phyloP scores from a whole-genome alignment of 1,140 invertebrate genomes.

The Mycetomoellerius zeteki region DNA sequence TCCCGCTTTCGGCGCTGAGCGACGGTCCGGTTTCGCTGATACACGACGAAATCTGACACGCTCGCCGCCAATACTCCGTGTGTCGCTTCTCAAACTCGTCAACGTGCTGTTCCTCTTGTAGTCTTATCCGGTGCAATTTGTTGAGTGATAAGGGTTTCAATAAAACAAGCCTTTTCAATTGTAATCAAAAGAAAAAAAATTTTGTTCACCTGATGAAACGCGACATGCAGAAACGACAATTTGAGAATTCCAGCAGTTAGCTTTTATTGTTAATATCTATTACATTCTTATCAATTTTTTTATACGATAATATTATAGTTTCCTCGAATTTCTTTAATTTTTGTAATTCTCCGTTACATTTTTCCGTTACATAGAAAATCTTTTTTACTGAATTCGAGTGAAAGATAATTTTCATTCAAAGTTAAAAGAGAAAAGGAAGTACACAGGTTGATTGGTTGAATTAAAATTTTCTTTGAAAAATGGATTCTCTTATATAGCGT shows the following conservation, averaged over 20 bases:
- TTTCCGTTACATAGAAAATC: neutral
- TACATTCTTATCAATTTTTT: neutral
- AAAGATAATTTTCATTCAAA: slow-evolving; percentile 1
- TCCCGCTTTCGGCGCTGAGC: slow-evolving; percentile 30
- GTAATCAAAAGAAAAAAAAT: neutral
- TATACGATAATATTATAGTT: too few relatives aligned
- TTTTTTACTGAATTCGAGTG: neutral
- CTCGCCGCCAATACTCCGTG: slow-evolving; percentile 1
- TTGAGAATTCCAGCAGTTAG: neutral
- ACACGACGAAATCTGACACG: slow-evolving; percentile 50
- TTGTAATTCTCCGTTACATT: neutral
- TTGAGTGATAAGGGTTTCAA: neutral
- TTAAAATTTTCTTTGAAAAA: neutral
- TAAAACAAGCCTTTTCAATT: slow-evolving; percentile 19
- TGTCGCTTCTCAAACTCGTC: slow-evolving; percentile 52
- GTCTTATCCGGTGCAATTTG: slow-evolving; percentile 44
- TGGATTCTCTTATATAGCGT: neutral
- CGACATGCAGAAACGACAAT: neutral
- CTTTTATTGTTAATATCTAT: neutral
- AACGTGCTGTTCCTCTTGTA: neutral
- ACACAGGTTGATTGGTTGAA: neutral
- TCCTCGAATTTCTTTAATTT: neutral
- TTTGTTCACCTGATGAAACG: neutral
- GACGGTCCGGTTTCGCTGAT: slow-evolving; percentile 55
- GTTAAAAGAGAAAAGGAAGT: neutral